Conservation (phyloP, 92 coral and sea anemone genomes). For the Porites divaricata region DNA sequence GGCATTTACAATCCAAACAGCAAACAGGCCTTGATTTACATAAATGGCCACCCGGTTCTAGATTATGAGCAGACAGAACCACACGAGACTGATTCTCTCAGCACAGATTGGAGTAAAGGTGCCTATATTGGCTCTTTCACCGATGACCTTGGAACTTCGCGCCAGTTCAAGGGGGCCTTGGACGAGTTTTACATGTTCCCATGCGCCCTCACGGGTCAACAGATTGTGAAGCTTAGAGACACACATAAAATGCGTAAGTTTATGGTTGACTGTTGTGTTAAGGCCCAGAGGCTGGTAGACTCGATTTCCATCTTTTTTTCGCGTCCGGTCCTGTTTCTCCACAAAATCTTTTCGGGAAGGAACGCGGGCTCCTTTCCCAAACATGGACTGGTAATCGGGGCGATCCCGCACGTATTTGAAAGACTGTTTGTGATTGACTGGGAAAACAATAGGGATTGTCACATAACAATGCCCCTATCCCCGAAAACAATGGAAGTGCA, state of each 20-base stretch:
- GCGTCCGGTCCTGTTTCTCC: not conserved
- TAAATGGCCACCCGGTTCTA: conserved; percentile 75
- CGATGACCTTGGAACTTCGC: conserved; percentile 53
- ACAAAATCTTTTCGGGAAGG: not conserved
- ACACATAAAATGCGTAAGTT: conserved; percentile 81
- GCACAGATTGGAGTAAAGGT: conserved; percentile 82
- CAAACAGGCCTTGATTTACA: conserved; percentile 70
- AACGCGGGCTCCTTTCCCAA: not conserved
- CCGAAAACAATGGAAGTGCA: too few relatives aligned
- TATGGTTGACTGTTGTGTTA: not conserved
- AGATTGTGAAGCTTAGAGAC: conserved; percentile 67
- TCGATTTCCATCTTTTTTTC: not conserved
- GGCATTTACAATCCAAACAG: conserved; percentile 80
- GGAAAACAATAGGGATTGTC: too few relatives aligned
- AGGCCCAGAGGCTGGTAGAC: not conserved
- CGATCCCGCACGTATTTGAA: too few relatives aligned
- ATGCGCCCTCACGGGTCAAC: conserved; percentile 66
- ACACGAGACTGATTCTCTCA: conserved; percentile 73
- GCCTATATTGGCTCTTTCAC: conserved; percentile 78
- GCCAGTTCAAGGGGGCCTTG: conserved; percentile 81
- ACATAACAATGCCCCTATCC: too few relatives aligned
- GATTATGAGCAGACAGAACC: conserved; percentile 76
- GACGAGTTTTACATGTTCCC: conserved; percentile 95
- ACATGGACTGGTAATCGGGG: not conserved
- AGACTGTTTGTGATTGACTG: too few relatives aligned